Evolutionary conservation across 2,113 vertebrate genomes (phyloP), one percentile per base, ranked within the genome.

Genomic region (Cricetomys ansorgei): DNA sequence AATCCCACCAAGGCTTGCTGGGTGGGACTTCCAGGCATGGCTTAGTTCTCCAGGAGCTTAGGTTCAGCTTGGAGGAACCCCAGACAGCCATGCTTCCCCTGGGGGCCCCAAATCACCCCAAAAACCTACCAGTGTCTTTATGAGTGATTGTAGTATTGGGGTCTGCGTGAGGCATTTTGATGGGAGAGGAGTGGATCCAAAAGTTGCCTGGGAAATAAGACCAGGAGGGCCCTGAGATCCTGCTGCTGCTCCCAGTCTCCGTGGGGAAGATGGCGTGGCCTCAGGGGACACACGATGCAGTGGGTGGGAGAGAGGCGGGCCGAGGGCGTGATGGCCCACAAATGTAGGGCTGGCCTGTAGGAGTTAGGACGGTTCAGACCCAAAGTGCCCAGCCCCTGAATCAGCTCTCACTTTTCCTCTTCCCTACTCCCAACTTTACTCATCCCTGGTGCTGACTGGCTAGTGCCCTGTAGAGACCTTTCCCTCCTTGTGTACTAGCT

Each of bases 351-450:
- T 62, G 88, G 15, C 29, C 2, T 17, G 9, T 0, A 0, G 27
- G 37, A 10, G 7, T 40, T 43, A 21, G 84, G 55, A 7, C 64
- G 6, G 1, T 50, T 27, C 13, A 15, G 53, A 53, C 21, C 25
- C n/a, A 50, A 19, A 21, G 6, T 4, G 6, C 7, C 23, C 31
- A n/a, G 37, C 21, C 79, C 25, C 50, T 31, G 25, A 13, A 4
- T n/a, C 55, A 48, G 25, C 10, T 70, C 55, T 69, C 21, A 10
- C 27, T 1, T 7, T 34, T 4, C 55, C 29, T 55, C 7, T 40
- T 73, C 64, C 55, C 1, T 1, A 50, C 3, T 1, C n/a, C 40
- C 0, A 0, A 19, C 40, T 19, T 53, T 2, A 0, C 77, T 75
- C 43, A 13, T n/a, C 12, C 55, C 37, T 72, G 45, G 16, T 5